Base-by-base conservation (phyloP, 2,888 invertebrate species). In the Athalia rosae region DNA sequence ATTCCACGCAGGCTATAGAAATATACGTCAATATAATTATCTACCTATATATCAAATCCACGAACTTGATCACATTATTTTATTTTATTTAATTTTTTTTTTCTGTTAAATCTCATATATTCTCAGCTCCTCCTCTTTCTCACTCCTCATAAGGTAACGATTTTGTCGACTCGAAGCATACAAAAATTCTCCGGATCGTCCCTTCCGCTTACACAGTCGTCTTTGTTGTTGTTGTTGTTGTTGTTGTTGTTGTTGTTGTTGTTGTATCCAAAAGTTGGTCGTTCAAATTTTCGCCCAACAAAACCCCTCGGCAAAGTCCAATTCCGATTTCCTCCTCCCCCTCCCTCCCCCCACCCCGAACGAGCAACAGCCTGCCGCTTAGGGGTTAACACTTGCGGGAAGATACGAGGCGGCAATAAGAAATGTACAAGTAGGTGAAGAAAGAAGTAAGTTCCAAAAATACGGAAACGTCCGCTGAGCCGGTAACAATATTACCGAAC, bases 291-390 rank as follows among this genome's bases (percentile, higher is more conserved):
- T 7, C n/a, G 1, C 43, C 5, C 62, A 15, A 6, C 3, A 62
- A 28, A 11, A 59, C 11, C 62, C 28, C 5, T 13, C 62, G 6
- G 50, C 67, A 53, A 67, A 11, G 47, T 48, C 66, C 53, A 53
- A 67, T 67, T 67, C 67, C 67, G 41, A n/a, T 11, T n/a, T 9
- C 8, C 8, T 13, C n/a, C n/a, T n/a, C n/a, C n/a, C n/a, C n/a
- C n/a, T n/a, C n/a, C n/a, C n/a, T n/a, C n/a, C n/a, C n/a, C n/a
- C n/a, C n/a, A n/a, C 13, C 13, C 28, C 48, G n/a, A 48, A 67
- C n/a, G 67, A 67, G 71, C 71, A 71, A 71, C 71, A 71, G 71
- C 15, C 58, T 71, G 71, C 41, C 58, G 56, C 8, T 11, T 28
- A 61, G 53, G n/a, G 28, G 28, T 28, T 28, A 28, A 28, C 28